Evolutionary conservation across 2,113 vertebrate genomes (phyloP).

Genomic region (Caracal caracal): DNA sequence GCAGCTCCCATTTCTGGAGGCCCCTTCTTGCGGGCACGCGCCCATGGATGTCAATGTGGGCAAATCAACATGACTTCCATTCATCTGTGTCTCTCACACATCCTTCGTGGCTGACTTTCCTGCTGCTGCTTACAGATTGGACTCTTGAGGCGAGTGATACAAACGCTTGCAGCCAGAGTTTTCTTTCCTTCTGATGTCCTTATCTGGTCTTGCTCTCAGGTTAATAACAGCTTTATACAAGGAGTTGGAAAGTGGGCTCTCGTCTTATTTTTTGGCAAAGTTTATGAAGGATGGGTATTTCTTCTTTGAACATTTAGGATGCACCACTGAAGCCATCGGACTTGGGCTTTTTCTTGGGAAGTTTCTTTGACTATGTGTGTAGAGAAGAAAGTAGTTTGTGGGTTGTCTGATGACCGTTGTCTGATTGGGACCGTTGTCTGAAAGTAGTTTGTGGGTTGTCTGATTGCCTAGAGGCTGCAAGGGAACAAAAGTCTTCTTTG

Average conservation of each 20-base stretch:
- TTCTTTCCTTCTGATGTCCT: not conserved
- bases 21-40: not conserved
- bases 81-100: not conserved
- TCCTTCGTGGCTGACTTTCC: not conserved
- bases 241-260: not conserved
- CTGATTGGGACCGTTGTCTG: no score
- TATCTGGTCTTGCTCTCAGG: not conserved
- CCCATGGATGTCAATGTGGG: no score
- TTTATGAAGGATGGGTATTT: not conserved
- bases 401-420: not conserved
- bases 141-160: not conserved
- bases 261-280: not conserved
- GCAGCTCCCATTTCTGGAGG: not conserved
- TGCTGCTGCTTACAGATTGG: not conserved
- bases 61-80: not conserved
- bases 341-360: not conserved
- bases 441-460: not conserved
- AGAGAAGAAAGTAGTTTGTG: not conserved
- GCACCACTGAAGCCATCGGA: not conserved
- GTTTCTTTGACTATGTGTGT: not conserved
- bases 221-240: not conserved
- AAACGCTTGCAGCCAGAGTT: not conserved
- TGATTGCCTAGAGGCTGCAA: not conserved
- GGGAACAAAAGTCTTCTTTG: not conserved
- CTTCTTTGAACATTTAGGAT: not conserved